phyloP scores from a whole-genome alignment of 2,888 invertebrate species.

The Syritta pipiens region DNA sequence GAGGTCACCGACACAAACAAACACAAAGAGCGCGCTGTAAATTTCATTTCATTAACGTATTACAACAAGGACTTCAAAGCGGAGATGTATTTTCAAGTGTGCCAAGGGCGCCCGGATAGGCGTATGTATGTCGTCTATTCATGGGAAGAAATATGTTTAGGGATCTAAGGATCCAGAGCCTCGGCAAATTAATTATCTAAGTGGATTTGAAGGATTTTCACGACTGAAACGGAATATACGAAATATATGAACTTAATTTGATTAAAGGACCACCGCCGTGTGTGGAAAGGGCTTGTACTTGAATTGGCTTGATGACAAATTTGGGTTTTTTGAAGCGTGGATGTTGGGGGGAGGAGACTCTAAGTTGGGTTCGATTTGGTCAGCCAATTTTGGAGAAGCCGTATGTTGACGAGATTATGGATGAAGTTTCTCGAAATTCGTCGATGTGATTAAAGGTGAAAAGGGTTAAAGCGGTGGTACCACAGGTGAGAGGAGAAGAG shows the following conservation, averaged over 20 bases:
- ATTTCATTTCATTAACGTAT: conserved; percentile 22
- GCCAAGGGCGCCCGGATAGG: background rate
- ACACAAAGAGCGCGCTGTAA: background rate
- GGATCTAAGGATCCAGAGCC: background rate
- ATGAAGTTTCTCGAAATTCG: too few relatives aligned
- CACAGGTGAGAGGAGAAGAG: too few relatives aligned
- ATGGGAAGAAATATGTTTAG: background rate
- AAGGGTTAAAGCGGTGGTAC: too few relatives aligned
- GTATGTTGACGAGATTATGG: too few relatives aligned
- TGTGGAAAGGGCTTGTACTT: too few relatives aligned
- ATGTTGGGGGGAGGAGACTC: too few relatives aligned
- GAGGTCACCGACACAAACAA: background rate
- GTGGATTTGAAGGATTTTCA: background rate
- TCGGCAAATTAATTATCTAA: conserved; percentile 11
- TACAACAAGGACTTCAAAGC: conserved; percentile 10
- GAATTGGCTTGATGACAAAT: too few relatives aligned
- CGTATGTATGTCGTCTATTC: background rate
- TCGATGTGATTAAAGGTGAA: too few relatives aligned
- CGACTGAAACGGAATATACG: background rate
- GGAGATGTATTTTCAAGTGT: background rate
- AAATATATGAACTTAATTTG: background rate
- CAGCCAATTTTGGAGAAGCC: too few relatives aligned
- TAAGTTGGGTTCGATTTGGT: too few relatives aligned
- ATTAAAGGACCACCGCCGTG: too few relatives aligned
- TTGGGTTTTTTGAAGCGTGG: too few relatives aligned